These are phyloP conservation scores for Urosaurus nigricauda DNA, from an alignment of 2,797 vertebrate genomes.

Conservation along the genomic window DNA sequence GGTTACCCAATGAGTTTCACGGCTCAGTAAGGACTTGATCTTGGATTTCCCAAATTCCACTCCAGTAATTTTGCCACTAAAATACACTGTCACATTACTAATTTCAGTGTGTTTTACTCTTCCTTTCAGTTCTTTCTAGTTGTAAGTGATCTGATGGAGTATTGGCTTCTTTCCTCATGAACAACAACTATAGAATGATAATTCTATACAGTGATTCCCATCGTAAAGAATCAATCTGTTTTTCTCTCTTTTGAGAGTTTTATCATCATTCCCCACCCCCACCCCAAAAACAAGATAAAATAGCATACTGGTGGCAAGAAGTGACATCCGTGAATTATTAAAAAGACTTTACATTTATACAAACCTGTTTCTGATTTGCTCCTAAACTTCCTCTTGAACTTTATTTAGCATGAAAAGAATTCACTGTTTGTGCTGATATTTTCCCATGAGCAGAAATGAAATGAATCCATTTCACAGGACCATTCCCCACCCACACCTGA, in stretches of 20 bases:
- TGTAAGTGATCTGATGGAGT: background rate
- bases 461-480: background rate
- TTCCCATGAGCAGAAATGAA: background rate
- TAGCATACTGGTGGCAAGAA: background rate
- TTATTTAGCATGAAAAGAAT: conserved; percentile 1
- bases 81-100: background rate
- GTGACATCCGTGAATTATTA: background rate
- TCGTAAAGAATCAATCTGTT: background rate
- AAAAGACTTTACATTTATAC: background rate
- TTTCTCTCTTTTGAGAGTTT: background rate
- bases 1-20: background rate
- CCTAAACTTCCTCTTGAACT: background rate
- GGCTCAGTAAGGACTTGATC: background rate
- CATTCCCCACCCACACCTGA: background rate
- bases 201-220: no score
- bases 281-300: background rate
- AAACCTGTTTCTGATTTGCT: conserved; percentile 26
- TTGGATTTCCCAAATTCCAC: background rate
- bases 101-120: background rate
- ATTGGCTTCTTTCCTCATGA: background rate
- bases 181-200: background rate
- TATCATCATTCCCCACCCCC: background rate
- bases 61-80: background rate
- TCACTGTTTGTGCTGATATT: background rate
- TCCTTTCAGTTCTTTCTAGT: background rate